These are phyloP conservation scores for Zoanthus sansibaricus DNA, from an alignment of 92 coral and sea anemone species.

Conservation along the genomic window DNA sequence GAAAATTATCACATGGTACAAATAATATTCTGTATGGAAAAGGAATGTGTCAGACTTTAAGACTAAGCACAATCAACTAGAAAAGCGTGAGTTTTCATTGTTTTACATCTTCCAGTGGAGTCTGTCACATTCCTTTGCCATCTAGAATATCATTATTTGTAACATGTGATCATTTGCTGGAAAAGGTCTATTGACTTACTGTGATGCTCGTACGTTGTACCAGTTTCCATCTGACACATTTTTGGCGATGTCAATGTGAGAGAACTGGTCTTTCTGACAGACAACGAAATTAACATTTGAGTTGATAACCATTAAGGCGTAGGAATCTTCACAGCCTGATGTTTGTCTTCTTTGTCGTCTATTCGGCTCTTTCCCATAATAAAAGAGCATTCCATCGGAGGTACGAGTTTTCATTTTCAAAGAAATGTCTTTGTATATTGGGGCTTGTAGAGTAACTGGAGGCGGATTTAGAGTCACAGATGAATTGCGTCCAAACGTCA, in stretches of 20 bases:
- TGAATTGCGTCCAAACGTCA: slow-evolving; percentile 17
- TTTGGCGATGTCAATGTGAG: background rate
- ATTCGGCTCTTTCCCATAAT: background rate
- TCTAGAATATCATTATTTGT: too few relatives aligned
- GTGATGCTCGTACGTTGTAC: slow-evolving; percentile 21
- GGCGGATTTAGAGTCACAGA: slow-evolving; percentile 20
- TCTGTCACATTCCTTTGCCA: too few relatives aligned
- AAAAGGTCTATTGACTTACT: background rate
- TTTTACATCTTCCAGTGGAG: too few relatives aligned
- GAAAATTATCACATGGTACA: background rate
- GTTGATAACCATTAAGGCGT: background rate
- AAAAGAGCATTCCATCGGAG: slow-evolving; percentile 19
- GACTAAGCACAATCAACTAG: too few relatives aligned
- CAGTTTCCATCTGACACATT: slow-evolving; percentile 30
- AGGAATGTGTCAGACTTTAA: too few relatives aligned
- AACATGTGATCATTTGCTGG: too few relatives aligned
- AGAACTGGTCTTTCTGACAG: background rate
- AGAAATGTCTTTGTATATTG: slow-evolving; percentile 1
- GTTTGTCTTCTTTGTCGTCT: slow-evolving; percentile 5
- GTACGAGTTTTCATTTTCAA: background rate
- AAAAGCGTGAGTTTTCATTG: too few relatives aligned
- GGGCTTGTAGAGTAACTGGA: slow-evolving; percentile 13
- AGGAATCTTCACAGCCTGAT: background rate
- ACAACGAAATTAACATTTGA: background rate
- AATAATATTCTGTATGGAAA: too few relatives aligned